Base-by-base conservation (phyloP, 1,140 invertebrate species). In the Drosophila willistoni region DNA sequence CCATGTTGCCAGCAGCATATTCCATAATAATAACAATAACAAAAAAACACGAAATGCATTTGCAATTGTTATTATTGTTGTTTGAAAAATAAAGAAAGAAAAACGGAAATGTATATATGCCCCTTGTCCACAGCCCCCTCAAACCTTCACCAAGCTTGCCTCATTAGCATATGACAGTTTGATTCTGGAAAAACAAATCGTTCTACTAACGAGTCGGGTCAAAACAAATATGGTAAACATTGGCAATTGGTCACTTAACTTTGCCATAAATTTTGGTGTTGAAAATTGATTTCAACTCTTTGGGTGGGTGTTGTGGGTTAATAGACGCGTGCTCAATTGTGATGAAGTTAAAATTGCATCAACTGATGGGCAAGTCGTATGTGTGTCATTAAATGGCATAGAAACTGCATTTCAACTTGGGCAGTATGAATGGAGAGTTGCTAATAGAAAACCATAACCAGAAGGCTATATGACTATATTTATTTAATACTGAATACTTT, bases 101-200 rank as follows among this genome's bases (percentile, higher is more conserved):
- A 66, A 71, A 68, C 83, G 83, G 83, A 86, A 87, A 77, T 79
- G 83, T 68, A 71, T 69, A 68, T 67, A 68, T 61, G 66, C 71
- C 73, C 51, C 63, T 51, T 47, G 54, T 39, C 61, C 51, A 47
- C 12, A 44, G 22, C 44, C 44, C 56, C 29, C 47, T 34, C 41
- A 51, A 22, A 42, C 12, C 55, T 10, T 62, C 4, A 14, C 72
- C 25, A 25, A 66, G 71, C 66, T 77, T 73, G 64, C 59, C 64
- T 65, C 42, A 79, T 79, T 79, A 72, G 42, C 77, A 79, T 79
- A 63, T 71, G 73, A 67, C 67, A 22, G 33, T 74, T 77, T 77
- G 65, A 12, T 25, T n/a, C 36, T 71, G 57, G 17, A 77, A 25
- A 25, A 54, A 22, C 17, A 55, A 59, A 59, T 19, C 10, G 14